Conservation (phyloP, 64 coral and sea anemone genomes). For the Orbicella faveolata region DNA sequence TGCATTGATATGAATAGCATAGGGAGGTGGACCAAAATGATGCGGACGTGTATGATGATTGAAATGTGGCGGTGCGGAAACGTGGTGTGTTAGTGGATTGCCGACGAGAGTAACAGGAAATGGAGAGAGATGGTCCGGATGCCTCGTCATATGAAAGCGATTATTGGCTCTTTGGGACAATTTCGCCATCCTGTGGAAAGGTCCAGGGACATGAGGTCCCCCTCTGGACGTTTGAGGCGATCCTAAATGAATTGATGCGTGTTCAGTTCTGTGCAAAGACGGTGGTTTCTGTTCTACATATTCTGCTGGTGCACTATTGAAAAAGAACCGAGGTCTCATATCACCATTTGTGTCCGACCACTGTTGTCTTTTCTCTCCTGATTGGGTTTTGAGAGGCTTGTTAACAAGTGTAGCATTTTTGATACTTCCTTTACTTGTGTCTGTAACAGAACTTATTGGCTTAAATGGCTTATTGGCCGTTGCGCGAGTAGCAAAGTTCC, state of each 20-base stretch:
- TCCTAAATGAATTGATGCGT: neutral
- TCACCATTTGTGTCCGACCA: neutral
- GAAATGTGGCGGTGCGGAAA: neutral
- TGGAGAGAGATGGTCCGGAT: neutral
- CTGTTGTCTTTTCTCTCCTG: constrained; percentile 14
- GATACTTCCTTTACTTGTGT: neutral
- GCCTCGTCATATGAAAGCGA: neutral
- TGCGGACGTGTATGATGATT: constrained; percentile 3
- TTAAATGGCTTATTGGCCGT: constrained; percentile 15
- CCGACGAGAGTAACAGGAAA: neutral
- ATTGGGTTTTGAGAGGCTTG: neutral
- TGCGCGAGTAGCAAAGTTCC: constrained; percentile 18
- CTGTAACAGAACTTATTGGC: constrained; percentile 6
- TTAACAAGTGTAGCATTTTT: neutral
- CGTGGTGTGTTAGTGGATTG: neutral
- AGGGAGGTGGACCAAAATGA: constrained; percentile 5
- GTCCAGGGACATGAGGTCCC: neutral
- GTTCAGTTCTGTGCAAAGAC: neutral
- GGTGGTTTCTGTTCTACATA: constrained; percentile 32
- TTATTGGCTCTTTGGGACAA: neutral
- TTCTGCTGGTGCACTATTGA: constrained; percentile 41
- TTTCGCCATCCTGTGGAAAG: neutral
- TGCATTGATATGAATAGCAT: constrained; percentile 32
- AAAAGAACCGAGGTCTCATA: constrained; percentile 36
- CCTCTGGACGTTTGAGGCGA: neutral